These are phyloP conservation scores for Heterocephalus glaber DNA, from an alignment of 2,113 vertebrate genomes.

Conservation along the genomic window DNA sequence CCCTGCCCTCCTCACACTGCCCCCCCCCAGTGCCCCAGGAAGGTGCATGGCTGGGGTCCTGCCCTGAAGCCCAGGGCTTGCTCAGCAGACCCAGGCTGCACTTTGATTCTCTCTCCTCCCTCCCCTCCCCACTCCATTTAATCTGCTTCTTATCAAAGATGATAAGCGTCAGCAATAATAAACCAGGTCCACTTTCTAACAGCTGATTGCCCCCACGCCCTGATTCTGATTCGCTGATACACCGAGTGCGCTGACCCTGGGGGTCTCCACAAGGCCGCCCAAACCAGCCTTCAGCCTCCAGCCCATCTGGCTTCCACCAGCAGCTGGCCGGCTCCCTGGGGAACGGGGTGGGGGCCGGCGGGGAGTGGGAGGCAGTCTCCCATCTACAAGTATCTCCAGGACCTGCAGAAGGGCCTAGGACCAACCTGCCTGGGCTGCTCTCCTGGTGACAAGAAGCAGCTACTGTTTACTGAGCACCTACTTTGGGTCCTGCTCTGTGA, in stretches of 20 bases:
- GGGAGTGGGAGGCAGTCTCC: not conserved
- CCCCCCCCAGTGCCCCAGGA: not conserved
- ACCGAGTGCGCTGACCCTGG: not conserved
- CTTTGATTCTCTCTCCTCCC: conserved; percentile 57
- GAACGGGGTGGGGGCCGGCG: too few species aligned
- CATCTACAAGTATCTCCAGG: not conserved
- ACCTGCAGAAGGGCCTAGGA: not conserved
- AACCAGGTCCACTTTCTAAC: conserved; percentile 85
- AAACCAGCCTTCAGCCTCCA: not conserved
- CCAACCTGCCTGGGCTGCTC: not conserved
- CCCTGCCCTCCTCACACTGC: not conserved
- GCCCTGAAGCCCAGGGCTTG: not conserved
- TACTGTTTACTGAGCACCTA: not conserved
- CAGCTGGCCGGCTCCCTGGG: not conserved
- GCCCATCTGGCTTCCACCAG: not conserved
- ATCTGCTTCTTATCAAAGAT: conserved; percentile 83
- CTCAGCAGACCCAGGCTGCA: conserved; percentile 43
- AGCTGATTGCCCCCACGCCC: conserved; percentile 87
- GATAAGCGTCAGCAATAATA: conserved; percentile 86
- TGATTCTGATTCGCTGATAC: conserved; percentile 83
- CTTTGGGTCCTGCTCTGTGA: not conserved
- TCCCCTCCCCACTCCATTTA: conserved; percentile 80
- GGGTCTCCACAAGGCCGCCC: not conserved
- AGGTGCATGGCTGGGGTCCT: not conserved
- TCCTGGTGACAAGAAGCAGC: not conserved